These are phyloP conservation scores for Oreotragus oreotragus DNA, from an alignment of 2,113 vertebrate species.

Conservation along the genomic window DNA sequence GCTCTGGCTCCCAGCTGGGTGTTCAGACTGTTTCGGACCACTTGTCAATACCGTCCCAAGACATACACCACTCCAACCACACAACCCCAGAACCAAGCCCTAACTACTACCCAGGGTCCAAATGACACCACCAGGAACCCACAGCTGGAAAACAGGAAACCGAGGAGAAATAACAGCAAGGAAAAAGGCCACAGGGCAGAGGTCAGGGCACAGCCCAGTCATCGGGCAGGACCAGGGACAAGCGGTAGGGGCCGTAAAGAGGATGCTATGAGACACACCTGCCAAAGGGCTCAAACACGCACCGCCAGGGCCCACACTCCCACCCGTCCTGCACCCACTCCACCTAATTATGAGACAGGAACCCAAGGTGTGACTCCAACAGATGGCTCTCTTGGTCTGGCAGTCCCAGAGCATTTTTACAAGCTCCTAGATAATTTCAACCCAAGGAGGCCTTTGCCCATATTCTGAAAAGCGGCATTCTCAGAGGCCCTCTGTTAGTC, in stretches of 20 bases:
- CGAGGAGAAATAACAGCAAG: neutral
- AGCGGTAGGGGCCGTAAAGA: neutral
- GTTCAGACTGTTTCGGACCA: neutral
- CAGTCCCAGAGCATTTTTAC: neutral
- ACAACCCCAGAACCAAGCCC: conserved; percentile 61
- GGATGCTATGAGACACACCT: neutral
- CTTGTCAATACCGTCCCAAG: conserved; percentile 53
- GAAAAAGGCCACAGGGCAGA: conserved; percentile 4
- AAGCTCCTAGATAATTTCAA: neutral
- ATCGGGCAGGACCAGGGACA: neutral
- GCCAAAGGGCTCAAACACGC: neutral
- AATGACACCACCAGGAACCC: conserved; percentile 47
- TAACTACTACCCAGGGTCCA: conserved; percentile 63
- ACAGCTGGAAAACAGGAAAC: conserved; percentile 64
- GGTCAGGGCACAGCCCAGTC: neutral
- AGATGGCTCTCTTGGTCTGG: no score
- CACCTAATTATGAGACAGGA: neutral
- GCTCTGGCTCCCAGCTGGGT: conserved; percentile 7
- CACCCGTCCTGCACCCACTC: neutral
- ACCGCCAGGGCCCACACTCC: neutral
- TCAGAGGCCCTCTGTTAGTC: neutral
- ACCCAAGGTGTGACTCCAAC: neutral
- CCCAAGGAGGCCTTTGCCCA: neutral
- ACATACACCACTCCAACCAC: conserved; percentile 54
- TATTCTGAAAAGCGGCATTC: neutral